phyloP scores from a whole-genome alignment of 2,113 vertebrate genomes.

The Macroglossus sobrinus region DNA sequence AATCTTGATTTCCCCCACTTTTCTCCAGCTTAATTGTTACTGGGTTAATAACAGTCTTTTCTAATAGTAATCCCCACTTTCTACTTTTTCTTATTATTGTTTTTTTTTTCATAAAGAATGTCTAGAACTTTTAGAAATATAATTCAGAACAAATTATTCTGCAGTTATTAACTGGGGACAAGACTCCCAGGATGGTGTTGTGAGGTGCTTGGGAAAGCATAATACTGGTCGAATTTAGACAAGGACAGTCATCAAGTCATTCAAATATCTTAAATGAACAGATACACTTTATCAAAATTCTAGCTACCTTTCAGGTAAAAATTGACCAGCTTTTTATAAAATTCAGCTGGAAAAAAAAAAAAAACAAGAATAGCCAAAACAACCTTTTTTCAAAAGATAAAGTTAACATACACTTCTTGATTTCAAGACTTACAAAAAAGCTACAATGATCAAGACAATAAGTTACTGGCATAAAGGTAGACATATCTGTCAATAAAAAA shows the following conservation, averaged over 20 bases:
- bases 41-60: not conserved
- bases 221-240: not conserved
- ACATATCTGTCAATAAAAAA: not conserved
- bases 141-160: not conserved
- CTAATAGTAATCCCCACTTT: not conserved
- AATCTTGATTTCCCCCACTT: not conserved
- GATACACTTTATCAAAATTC: not conserved
- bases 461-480: not conserved
- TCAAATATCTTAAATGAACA: not conserved
- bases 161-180: not conserved
- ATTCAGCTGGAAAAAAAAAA: not conserved
- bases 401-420: not conserved
- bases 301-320: not conserved
- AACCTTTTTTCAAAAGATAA: not conserved
- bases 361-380: not conserved
- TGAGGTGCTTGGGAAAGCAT: not conserved
- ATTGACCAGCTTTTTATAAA: not conserved
- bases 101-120: not conserved
- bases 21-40: not conserved
- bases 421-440: not conserved
- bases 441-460: not conserved
- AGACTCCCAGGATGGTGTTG: not conserved
- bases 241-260: not conserved
- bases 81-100: not conserved
- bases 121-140: not conserved